Evolutionary conservation across 2,888 invertebrate species (phyloP).

Genomic region (Escarpia spicata): DNA sequence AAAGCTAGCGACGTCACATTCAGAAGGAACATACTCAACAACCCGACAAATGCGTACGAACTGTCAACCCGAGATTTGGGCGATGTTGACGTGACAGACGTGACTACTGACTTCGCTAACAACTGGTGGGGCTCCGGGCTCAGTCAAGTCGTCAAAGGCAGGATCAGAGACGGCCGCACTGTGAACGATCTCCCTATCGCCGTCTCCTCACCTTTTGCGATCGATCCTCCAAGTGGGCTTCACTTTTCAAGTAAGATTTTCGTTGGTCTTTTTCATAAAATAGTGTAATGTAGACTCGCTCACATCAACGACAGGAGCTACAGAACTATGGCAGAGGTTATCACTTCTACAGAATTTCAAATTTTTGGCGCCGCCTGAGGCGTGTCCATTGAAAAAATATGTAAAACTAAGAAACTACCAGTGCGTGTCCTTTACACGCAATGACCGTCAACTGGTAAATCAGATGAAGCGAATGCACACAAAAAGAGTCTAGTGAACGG

Average conservation of each 20-base stretch:
- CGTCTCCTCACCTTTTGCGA: not conserved
- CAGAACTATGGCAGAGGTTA: no score
- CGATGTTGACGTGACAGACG: not conserved
- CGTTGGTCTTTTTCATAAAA: not conserved
- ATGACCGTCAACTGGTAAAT: no score
- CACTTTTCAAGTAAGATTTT: not conserved
- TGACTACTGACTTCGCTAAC: not conserved
- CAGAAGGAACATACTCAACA: not conserved
- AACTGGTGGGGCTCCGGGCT: conserved; percentile 24
- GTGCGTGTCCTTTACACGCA: not conserved
- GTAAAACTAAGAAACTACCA: not conserved
- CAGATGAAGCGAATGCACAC: no score
- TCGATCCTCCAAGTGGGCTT: not conserved
- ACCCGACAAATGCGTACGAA: not conserved
- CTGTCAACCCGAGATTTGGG: not conserved
- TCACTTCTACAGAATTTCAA: no score
- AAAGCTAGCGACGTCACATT: not conserved
- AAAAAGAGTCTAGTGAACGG: no score
- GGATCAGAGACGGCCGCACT: not conserved
- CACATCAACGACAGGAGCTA: no score
- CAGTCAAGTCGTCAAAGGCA: not conserved
- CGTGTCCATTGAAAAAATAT: no score
- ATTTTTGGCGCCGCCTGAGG: no score
- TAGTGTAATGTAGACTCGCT: no score
- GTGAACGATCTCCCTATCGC: not conserved